phyloP scores from a whole-genome alignment of 2,888 invertebrate genomes.

The Sinodicranocentrus sp. region DNA sequence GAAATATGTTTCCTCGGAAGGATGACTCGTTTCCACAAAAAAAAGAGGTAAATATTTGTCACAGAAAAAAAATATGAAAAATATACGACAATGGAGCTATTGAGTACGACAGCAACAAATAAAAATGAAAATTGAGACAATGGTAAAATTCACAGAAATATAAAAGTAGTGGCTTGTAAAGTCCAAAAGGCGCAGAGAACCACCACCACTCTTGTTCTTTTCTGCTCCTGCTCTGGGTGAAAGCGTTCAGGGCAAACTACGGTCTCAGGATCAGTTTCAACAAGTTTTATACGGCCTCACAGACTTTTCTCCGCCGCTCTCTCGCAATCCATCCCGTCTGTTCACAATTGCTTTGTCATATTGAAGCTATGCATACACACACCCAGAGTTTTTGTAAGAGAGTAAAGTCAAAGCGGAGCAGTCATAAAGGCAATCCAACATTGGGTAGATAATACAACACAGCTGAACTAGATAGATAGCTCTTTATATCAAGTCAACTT shows the following conservation, averaged over 20 bases:
- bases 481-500: neutral
- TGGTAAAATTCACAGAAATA: neutral
- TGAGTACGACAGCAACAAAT: conserved; percentile 7
- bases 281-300: conserved; percentile 61
- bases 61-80: neutral
- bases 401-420: neutral
- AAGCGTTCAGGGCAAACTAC: conserved; percentile 67
- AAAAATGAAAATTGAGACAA: conserved; percentile 9
- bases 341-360: conserved; percentile 5
- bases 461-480: neutral
- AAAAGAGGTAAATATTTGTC: neutral
- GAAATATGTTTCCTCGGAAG: neutral
- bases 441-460: neutral
- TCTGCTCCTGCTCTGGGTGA: conserved; percentile 40
- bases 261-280: conserved; percentile 55
- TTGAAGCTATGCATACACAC: neutral
- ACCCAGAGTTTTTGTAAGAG: neutral
- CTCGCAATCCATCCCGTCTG: conserved; percentile 25
- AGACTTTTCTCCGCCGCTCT: conserved; percentile 18
- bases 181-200: no score
- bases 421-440: conserved; percentile 11
- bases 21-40: neutral
- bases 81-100: neutral
- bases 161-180: neutral
- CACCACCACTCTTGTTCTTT: no score